Base-by-base conservation (phyloP, 2,888 invertebrate genomes). In the Sinohyriopsis cumingii region DNA sequence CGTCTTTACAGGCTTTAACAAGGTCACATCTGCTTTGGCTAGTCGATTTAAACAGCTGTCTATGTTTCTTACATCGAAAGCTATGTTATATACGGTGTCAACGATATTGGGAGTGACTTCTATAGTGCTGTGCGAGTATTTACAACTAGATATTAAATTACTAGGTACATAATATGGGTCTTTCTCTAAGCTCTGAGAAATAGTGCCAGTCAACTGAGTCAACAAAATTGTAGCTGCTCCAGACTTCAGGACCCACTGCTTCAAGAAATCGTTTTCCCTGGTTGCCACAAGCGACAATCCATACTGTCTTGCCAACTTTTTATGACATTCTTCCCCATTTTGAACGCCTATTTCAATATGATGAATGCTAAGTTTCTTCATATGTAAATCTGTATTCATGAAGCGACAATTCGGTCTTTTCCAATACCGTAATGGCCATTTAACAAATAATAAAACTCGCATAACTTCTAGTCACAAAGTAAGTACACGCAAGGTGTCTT, bases 11-110 rank as follows among this genome's bases (percentile, higher is more conserved):
- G 84, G 81, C 68, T 84, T 84, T 25, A 90, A 24, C 12, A 91
- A 73, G 54, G 74, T 70, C 2, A 84, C 88, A 9, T 87, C 86
- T 72, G 78, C 70, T 59, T 78, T 69, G 57, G 73, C 72, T 53
- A 85, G 75, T 68, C 75, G 80, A 9, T 84, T 71, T 18, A 86
- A 77, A 63, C 79, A 79, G 28, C 59, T 53, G 22, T 82, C 69
- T 3, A 90, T 76, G 79, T 90, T 81, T 67, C 82, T 84, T 5
- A 91, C 90, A 72, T 84, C 80, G 22, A 91, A 76, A n/a, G 89
- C 90, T 5, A 90, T 84, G 76, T 91, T 90, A 72, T 88, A 90
- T 1, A 90, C 91, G 22, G 90, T 87, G 76, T 91, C 89, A 9
- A 71, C 59, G 5, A 63, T 63, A 24, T 33, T 9, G n/a, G 22